Evolutionary conservation across 1,140 invertebrate species (phyloP).

Genomic region (Bombus pyrosoma): DNA sequence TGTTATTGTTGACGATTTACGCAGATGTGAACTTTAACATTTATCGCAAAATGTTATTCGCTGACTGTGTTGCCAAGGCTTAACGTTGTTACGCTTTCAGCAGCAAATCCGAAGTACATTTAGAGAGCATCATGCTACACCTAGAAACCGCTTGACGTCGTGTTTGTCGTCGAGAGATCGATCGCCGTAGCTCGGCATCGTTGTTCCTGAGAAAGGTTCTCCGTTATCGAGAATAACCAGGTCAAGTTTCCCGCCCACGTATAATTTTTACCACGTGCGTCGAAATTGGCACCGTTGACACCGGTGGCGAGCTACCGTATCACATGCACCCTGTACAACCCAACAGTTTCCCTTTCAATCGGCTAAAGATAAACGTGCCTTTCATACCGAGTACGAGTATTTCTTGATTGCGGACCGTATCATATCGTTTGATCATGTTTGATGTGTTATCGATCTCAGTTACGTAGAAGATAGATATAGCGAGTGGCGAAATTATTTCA

Average conservation of each 20-base stretch:
- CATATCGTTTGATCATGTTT: neutral
- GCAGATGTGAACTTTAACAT: neutral
- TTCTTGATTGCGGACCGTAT: too few relatives aligned
- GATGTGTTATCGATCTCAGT: neutral
- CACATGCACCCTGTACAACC: neutral
- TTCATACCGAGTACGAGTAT: too few relatives aligned
- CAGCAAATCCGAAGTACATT: neutral
- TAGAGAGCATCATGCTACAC: neutral
- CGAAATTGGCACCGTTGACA: slow-evolving; percentile 20
- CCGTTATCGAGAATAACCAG: slow-evolving; percentile 57
- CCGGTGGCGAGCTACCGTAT: neutral
- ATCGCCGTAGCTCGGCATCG: slow-evolving; percentile 32
- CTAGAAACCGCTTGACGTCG: slow-evolving; percentile 17
- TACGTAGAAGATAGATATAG: neutral
- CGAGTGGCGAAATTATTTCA: neutral
- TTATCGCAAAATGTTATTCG: neutral
- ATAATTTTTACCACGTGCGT: slow-evolving; percentile 26
- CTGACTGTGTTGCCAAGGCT: neutral
- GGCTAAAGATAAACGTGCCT: neutral
- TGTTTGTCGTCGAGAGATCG: slow-evolving; percentile 45
- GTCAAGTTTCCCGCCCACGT: slow-evolving; percentile 60
- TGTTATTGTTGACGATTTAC: neutral
- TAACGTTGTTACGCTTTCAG: neutral
- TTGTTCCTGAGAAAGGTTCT: slow-evolving; percentile 50
- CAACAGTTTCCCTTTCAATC: slow-evolving; percentile 6